A percentile compares a stretch with the other conserved stretches of the same genome.
Evolutionary conservation across 2,888 invertebrate species (phyloP).

Genomic region (Lasioglossum marginatum): DNA sequence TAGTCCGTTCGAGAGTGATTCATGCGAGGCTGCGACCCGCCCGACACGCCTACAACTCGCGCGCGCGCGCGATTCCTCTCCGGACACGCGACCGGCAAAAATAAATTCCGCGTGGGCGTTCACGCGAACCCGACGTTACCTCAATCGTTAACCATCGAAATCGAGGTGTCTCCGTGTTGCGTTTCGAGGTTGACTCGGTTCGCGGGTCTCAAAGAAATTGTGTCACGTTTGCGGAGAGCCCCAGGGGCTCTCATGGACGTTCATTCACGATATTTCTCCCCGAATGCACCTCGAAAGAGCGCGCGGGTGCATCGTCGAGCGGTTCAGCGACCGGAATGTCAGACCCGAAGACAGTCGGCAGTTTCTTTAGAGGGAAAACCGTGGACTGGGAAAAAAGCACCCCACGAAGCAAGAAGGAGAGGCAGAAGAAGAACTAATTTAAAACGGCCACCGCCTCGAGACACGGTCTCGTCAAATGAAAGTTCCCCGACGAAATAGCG

Average conservation of each 20-base stretch:
- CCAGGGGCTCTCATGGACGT: background rate
- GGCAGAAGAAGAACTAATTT: constrained; percentile 41
- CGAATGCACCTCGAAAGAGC: background rate
- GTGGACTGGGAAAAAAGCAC: constrained; percentile 4
- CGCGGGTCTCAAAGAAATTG: background rate
- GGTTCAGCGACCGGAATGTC: constrained; percentile 6
- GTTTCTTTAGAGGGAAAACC: constrained; percentile 8
- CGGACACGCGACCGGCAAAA: constrained; percentile 40
- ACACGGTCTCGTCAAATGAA: constrained; percentile 13
- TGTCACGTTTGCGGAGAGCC: background rate
- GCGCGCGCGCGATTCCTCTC: constrained; percentile 46
- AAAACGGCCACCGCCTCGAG: constrained; percentile 30
- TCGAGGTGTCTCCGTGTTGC: background rate
- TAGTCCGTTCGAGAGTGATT: constrained; percentile 44
- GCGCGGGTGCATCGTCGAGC: background rate
- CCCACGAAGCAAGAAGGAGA: constrained; percentile 2
- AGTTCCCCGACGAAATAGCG: constrained; percentile 1
- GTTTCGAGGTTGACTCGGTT: background rate
- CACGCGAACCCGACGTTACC: constrained; percentile 51
- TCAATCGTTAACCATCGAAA: constrained; percentile 34
- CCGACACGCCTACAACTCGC: constrained; percentile 53
- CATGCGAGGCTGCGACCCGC: constrained; percentile 31
- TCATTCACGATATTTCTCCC: background rate
- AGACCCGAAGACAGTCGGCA: background rate
- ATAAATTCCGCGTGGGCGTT: constrained; percentile 32